Conservation (phyloP, 1,140 invertebrate species). For the Lutraria rhynchaena region DNA sequence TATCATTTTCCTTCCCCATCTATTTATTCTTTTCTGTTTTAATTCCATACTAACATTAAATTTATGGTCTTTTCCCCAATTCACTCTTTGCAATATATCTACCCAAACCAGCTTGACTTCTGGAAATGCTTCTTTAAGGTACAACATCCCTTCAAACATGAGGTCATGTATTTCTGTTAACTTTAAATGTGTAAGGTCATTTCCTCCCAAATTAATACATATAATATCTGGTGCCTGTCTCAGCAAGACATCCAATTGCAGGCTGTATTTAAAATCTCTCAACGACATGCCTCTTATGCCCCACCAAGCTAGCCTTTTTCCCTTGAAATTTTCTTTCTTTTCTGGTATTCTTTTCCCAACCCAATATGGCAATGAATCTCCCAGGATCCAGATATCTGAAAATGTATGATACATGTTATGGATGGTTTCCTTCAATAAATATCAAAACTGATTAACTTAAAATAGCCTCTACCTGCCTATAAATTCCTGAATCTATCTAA, state of each 20-base stretch:
- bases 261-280: not conserved
- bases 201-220: not conserved
- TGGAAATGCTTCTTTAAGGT: not conserved
- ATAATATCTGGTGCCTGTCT: not conserved
- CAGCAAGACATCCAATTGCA: not conserved
- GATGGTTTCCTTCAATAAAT: no score
- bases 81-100: not conserved
- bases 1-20: constrained; percentile 15
- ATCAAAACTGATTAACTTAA: no score
- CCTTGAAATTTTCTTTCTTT: not conserved
- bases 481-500: not conserved
- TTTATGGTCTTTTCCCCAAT: not conserved
- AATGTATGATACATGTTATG: no score
- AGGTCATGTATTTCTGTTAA: not conserved
- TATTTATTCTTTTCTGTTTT: constrained; percentile 24
- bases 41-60: not conserved
- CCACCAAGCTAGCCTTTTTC: not conserved
- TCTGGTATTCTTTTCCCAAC: not conserved
- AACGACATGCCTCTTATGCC: not conserved
- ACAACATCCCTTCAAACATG: not conserved
- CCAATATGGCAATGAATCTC: constrained; percentile 29
- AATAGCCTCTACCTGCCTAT: not conserved
- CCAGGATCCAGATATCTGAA: constrained; percentile 30
- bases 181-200: not conserved
- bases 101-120: not conserved